Base-by-base conservation (phyloP, 2,888 invertebrate genomes). In the Myathropa florea region DNA sequence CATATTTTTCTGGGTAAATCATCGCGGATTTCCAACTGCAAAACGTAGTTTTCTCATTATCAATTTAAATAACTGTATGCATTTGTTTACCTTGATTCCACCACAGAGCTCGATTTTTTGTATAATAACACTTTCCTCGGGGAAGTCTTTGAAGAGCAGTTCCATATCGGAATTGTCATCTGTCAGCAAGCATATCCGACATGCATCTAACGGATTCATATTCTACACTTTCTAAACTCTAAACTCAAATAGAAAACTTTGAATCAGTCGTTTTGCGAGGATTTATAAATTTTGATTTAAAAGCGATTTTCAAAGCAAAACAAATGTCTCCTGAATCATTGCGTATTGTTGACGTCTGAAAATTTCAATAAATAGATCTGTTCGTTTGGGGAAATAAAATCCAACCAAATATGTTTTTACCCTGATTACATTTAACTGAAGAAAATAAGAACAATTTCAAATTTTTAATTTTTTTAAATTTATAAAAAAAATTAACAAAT, bases 1-100 rank as follows among this genome's bases (percentile, higher is more conserved):
- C 92, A 92, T n/a, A 92, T 90, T 86, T 91, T 90, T 79, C 89
- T 92, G 1, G 91, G 91, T 72, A 92, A 91, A 68, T 92, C 90
- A 26, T 90, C 90, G 23, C 90, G 89, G 0, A 90, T 89, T 39
- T 90, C 90, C 46, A 92, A 67, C 92, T 92, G 55, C 0, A 83
- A 72, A n/a, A 33, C 12, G 33, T 0, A 33, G 1, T 57, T n/a
- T 4, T n/a, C 2, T 73, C 61, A 53, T 2, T 6, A 26, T 23
- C 30, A 23, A 4, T 7, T 7, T 24, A 23, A 36, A 30, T 10
- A n/a, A 14, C n/a, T 12, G 14, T 21, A 33, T 46, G 10, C 14
- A 30, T 33, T 4, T 36, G 67, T 81, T 39, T 88, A 90, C 92
- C 88, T 89, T 90, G 24, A 92, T 91, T 79, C 91, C 92, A 10